Conservation (phyloP, 2,113 vertebrate genomes). For the Syngnathoides biaculeatus region DNA sequence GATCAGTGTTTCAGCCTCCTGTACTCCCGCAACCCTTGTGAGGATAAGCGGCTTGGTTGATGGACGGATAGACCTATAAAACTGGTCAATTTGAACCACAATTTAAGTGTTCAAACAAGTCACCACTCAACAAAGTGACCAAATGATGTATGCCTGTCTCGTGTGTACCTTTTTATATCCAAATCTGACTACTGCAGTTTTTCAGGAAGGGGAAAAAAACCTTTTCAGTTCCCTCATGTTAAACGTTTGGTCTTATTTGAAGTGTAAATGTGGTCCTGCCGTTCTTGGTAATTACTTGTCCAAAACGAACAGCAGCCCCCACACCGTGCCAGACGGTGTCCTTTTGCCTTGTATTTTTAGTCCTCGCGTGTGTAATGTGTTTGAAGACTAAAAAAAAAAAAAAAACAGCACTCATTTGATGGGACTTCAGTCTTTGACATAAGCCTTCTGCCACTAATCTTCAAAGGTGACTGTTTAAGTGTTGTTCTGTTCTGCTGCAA, state of each 20-base stretch:
- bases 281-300: constrained; percentile 34
- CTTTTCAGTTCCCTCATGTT: background rate
- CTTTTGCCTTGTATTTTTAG: constrained; percentile 54
- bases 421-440: constrained; percentile 54
- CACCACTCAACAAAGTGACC: too few species aligned
- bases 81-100: too few species aligned
- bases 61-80: too few species aligned
- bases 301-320: constrained; percentile 22
- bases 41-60: too few species aligned
- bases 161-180: background rate
- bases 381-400: constrained; percentile 61
- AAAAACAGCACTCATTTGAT: constrained; percentile 48
- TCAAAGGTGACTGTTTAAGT: constrained; percentile 48
- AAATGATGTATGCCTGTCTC: too few species aligned
- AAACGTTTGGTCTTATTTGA: constrained; percentile 18
- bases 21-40: too few species aligned
- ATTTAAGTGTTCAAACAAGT: too few species aligned
- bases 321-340: constrained; percentile 4
- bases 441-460: constrained; percentile 51
- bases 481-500: constrained; percentile 21
- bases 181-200: background rate
- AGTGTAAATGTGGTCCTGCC: constrained; percentile 13
- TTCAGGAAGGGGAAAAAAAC: background rate
- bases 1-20: too few species aligned
- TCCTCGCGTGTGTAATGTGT: constrained; percentile 34